These are phyloP conservation scores for Chymomyza caudatula DNA, from an alignment of 2,888 invertebrate genomes.

Conservation along the genomic window DNA sequence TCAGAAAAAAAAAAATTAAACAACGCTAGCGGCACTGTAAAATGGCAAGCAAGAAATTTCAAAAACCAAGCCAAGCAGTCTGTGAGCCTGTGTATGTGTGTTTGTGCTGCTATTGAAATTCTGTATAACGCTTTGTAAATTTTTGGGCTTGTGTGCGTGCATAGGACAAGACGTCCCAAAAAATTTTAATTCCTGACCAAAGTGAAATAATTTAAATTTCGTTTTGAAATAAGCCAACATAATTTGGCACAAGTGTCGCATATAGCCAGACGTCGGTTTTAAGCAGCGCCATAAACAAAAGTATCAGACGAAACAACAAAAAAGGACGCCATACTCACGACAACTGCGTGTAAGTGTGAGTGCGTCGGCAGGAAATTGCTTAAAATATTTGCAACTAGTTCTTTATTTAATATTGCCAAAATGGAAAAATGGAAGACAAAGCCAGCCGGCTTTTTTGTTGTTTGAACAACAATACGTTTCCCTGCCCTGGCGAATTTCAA, in stretches of 20 bases:
- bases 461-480: neutral
- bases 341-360: conserved; percentile 22
- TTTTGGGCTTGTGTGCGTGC: conserved; percentile 27
- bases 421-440: conserved; percentile 12
- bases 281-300: conserved; percentile 32
- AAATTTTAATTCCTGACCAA: conserved; percentile 13
- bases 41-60: conserved; percentile 55
- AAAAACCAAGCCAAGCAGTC: conserved; percentile 56
- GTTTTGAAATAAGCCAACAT: conserved; percentile 2
- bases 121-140: conserved; percentile 67
- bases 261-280: conserved; percentile 21
- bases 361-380: neutral
- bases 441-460: conserved; percentile 6
- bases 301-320: conserved; percentile 30
- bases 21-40: conserved; percentile 19
- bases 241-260: conserved; percentile 26
- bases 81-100: conserved; percentile 51
- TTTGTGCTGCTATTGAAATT: conserved; percentile 62
- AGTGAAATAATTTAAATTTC: conserved; percentile 16
- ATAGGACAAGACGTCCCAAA: conserved; percentile 41
- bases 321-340: conserved; percentile 62
- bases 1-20: conserved; percentile 22
- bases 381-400: neutral
- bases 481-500: neutral
- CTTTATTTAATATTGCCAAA: conserved; percentile 2